Evolutionary conservation across 1,140 invertebrate genomes (phyloP).

Genomic region (Sitobion miscanthi): DNA sequence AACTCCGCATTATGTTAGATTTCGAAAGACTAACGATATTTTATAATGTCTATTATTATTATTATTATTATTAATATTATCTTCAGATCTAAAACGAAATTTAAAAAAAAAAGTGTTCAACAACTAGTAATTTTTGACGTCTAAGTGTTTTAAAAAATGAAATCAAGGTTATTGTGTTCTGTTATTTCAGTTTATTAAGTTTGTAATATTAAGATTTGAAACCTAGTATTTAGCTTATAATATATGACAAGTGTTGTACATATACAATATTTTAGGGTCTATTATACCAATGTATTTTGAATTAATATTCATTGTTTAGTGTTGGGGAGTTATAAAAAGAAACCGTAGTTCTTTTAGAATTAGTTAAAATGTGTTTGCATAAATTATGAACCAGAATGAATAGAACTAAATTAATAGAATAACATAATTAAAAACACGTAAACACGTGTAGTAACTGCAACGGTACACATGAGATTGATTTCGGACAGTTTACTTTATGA

Average conservation of each 20-base stretch:
- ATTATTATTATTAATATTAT: background rate
- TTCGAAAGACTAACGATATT: background rate
- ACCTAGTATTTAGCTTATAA: background rate
- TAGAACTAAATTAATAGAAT: conserved; percentile 44
- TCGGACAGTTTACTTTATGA: background rate
- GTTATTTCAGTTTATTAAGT: background rate
- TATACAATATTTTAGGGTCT: background rate
- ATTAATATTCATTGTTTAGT: background rate
- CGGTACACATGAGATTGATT: background rate
- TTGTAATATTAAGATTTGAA: background rate
- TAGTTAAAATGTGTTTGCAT: background rate
- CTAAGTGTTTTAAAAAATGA: background rate
- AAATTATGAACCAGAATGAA: conserved; percentile 29
- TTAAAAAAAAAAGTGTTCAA: background rate
- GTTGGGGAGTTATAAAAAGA: background rate
- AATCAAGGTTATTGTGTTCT: background rate
- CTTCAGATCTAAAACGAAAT: background rate
- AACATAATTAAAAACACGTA: conserved; percentile 51
- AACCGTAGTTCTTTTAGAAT: conserved; percentile 28
- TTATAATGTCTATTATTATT: background rate
- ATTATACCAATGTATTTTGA: background rate
- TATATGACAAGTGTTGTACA: background rate
- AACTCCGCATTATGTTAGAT: background rate
- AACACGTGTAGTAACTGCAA: conserved; percentile 2
- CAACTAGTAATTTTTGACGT: background rate